Conservation (phyloP, 2,888 invertebrate genomes). For the Pollenia angustigena region DNA sequence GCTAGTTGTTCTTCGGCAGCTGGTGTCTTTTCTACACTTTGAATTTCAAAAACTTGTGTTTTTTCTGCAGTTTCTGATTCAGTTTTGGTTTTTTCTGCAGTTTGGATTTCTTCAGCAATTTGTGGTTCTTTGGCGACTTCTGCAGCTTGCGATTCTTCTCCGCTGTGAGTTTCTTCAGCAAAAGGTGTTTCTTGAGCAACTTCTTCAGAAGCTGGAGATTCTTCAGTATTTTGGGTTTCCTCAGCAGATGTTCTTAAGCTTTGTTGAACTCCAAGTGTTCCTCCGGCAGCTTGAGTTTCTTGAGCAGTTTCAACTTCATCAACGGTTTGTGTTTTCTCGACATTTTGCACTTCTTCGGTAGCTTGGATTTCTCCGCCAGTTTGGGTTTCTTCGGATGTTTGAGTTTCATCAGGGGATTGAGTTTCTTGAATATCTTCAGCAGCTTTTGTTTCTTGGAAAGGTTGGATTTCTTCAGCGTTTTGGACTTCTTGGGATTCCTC, state of each 20-base stretch:
- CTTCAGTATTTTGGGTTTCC: neutral
- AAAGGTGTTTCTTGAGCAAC: neutral
- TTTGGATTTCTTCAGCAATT: neutral
- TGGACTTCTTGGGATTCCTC: constrained; percentile 38
- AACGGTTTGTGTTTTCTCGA: constrained; percentile 9
- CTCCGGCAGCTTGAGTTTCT: constrained; percentile 75
- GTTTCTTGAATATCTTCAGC: constrained; percentile 18
- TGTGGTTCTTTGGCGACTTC: neutral
- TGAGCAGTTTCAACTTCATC: constrained; percentile 40
- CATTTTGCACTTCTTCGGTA: constrained; percentile 20
- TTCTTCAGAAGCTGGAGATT: constrained; percentile 44
- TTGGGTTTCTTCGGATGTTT: constrained; percentile 10
- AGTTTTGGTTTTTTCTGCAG: neutral
- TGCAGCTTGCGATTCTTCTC: constrained; percentile 9
- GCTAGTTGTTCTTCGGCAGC: neutral
- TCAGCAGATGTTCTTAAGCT: neutral
- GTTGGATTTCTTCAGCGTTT: constrained; percentile 3
- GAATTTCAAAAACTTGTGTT: neutral
- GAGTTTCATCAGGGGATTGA: constrained; percentile 59
- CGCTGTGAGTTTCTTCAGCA: neutral
- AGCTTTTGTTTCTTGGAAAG: neutral
- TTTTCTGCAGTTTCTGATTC: neutral
- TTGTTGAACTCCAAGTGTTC: constrained; percentile 50
- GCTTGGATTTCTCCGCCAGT: neutral
- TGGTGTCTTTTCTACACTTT: neutral